Conservation (phyloP, 2,888 invertebrate genomes). For the Zygaena filipendulae region DNA sequence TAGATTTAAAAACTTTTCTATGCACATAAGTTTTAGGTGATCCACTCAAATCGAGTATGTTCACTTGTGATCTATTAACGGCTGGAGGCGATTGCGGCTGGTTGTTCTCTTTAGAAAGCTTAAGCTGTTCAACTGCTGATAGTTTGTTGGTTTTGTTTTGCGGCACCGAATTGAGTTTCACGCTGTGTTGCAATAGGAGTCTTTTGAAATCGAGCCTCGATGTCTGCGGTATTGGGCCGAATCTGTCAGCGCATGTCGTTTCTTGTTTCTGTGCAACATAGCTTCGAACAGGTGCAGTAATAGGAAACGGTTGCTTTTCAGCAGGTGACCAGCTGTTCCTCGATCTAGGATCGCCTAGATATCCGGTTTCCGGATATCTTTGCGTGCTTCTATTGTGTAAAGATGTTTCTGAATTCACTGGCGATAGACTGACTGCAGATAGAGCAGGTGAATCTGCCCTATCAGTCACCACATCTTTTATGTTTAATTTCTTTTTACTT, state of each 20-base stretch:
- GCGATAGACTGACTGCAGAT: conserved; percentile 55
- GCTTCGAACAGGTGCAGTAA: conserved; percentile 20
- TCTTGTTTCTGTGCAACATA: conserved; percentile 40
- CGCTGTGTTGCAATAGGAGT: conserved; percentile 80
- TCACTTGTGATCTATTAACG: conserved; percentile 59
- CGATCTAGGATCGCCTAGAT: conserved; percentile 64
- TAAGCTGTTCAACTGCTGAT: conserved; percentile 84
- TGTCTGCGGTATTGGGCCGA: conserved; percentile 74
- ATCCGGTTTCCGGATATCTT: conserved; percentile 71
- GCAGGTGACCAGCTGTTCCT: conserved; percentile 75
- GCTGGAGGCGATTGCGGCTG: conserved; percentile 33
- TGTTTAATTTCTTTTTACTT: conserved; percentile 78
- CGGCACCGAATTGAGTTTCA: conserved; percentile 67
- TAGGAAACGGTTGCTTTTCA: conserved; percentile 41
- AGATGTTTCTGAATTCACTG: conserved; percentile 59
- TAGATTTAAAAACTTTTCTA: conserved; percentile 67
- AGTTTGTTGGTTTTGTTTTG: conserved; percentile 70
- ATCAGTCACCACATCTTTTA: conserved; percentile 65
- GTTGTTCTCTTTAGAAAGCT: conserved; percentile 71
- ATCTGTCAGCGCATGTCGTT: conserved; percentile 71
- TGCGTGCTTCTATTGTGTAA: conserved; percentile 48
- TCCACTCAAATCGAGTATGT: conserved; percentile 75
- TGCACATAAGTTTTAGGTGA: conserved; percentile 77
- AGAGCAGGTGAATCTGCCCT: conserved; percentile 57
- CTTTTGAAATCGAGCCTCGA: conserved; percentile 88